Percentiles rank a stretch among this genome's conserved stretches.
phyloP scores from a whole-genome alignment of 1,140 invertebrate genomes.

The Fopius arisanus region DNA sequence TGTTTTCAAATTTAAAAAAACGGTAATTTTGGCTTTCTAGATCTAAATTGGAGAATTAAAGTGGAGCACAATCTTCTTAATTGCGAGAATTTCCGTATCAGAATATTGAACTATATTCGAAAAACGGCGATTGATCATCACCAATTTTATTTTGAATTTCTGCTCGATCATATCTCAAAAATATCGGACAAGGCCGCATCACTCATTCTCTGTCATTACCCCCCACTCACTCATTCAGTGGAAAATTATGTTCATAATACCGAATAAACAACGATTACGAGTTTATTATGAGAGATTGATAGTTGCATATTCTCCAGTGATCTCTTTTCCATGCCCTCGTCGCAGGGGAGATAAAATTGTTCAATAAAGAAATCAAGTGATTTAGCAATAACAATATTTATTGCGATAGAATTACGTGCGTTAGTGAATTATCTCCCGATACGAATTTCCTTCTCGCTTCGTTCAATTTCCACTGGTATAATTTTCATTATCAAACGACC shows the following conservation, averaged over 20 bases:
- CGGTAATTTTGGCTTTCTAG: too few relatives aligned
- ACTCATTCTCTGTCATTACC: background rate
- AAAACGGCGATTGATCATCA: too few relatives aligned
- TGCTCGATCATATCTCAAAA: background rate
- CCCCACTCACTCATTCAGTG: background rate
- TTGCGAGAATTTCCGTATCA: too few relatives aligned
- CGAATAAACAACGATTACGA: background rate
- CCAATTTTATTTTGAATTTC: too few relatives aligned
- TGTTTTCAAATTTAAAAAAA: too few relatives aligned
- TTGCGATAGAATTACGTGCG: background rate
- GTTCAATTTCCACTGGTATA: constrained; percentile 46
- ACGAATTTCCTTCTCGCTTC: constrained; percentile 13
- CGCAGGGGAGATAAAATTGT: constrained; percentile 26
- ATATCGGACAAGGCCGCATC: background rate
- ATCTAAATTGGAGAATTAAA: too few relatives aligned
- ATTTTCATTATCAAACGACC: constrained; percentile 32
- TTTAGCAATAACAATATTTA: constrained; percentile 11
- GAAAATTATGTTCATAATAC: constrained; percentile 23
- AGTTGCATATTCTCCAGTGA: background rate
- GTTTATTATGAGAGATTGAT: constrained; percentile 19
- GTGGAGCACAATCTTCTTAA: too few relatives aligned
- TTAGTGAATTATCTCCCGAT: background rate
- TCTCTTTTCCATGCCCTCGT: background rate
- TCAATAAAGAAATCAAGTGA: constrained; percentile 21
- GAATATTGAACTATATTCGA: too few relatives aligned